These are phyloP conservation scores for Actinia equina DNA, from an alignment of 64 coral and sea anemone species.

Conservation along the genomic window DNA sequence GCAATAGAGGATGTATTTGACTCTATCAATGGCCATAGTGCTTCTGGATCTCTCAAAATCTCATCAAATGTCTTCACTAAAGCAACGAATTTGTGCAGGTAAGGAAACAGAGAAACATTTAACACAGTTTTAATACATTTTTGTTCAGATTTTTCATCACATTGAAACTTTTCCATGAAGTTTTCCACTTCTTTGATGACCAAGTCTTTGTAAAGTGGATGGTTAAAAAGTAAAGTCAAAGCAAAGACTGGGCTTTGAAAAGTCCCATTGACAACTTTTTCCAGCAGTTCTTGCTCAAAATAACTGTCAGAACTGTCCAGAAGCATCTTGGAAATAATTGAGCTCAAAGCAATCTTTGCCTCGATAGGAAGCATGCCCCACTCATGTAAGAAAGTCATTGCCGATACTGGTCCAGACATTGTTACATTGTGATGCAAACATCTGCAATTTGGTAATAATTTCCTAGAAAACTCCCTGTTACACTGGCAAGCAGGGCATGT, in stretches of 20 bases:
- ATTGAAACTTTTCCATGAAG: neutral
- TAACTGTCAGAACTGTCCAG: neutral
- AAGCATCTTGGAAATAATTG: constrained; percentile 21
- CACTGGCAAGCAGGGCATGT: neutral
- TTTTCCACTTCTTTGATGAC: constrained; percentile 27
- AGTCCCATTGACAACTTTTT: constrained; percentile 11
- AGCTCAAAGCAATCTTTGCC: constrained; percentile 47
- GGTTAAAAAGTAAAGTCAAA: constrained; percentile 30
- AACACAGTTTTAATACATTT: neutral
- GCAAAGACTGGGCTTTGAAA: constrained; percentile 40
- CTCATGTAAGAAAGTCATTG: constrained; percentile 7
- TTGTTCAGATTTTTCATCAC: neutral
- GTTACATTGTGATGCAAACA: neutral
- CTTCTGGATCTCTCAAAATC: neutral
- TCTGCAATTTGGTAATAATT: neutral
- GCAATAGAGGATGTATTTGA: neutral
- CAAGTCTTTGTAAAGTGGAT: constrained; percentile 39
- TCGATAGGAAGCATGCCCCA: constrained; percentile 37
- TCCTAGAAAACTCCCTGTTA: neutral
- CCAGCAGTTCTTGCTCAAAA: constrained; percentile 30
- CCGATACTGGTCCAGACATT: neutral
- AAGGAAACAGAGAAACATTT: neutral
- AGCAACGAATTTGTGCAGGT: neutral
- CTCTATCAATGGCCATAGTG: neutral
- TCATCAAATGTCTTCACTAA: neutral